Evolutionary conservation across 2,888 invertebrate genomes (phyloP), one percentile per base, ranked within the genome.

Genomic region (Mimas tiliae): DNA sequence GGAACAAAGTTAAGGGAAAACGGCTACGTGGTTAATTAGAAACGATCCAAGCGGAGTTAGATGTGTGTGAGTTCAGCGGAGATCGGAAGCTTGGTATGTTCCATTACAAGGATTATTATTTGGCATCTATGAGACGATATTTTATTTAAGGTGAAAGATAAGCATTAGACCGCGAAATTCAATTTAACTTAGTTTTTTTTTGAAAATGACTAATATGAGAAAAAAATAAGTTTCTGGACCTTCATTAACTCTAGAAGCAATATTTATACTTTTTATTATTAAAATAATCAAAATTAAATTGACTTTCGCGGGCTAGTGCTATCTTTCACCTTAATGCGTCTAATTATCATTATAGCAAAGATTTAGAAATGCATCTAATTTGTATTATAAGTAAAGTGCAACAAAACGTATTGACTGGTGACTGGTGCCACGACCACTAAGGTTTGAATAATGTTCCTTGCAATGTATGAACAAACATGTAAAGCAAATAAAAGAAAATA

Each of bases 1-100:
- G 94, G 90, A 94, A 94, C 94, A 94, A 92, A 93, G 89, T 93
- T 85, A 90, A 91, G 90, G 91, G 93, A 93, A 91, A 92, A 92
- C 89, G 85, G 87, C 92, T 89, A 88, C 91, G 79, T 82, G 85
- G 93, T 94, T 94, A 92, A 88, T 80, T 82, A 77, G 87, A 89
- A 91, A 90, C 83, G 82, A 87, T 87, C 90, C 92, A 90, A 88
- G 92, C 91, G 84, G 86, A 89, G 88, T 91, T 92, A 92, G 89
- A 72, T 78, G 74, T 72, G 80, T 80, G 85, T 86, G 82, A 84
- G 86, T 87, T 83, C 80, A 84, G 86, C 79, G 76, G 80, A 85
- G 76, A 19, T 72, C 73, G 70, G 77, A 87, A 89, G 89, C 86
- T 78, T 74, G 42, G 27, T 67, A 78, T 72, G 74, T 72, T 72